phyloP scores from a whole-genome alignment of 2,888 invertebrate genomes.

The Clostera curtula region DNA sequence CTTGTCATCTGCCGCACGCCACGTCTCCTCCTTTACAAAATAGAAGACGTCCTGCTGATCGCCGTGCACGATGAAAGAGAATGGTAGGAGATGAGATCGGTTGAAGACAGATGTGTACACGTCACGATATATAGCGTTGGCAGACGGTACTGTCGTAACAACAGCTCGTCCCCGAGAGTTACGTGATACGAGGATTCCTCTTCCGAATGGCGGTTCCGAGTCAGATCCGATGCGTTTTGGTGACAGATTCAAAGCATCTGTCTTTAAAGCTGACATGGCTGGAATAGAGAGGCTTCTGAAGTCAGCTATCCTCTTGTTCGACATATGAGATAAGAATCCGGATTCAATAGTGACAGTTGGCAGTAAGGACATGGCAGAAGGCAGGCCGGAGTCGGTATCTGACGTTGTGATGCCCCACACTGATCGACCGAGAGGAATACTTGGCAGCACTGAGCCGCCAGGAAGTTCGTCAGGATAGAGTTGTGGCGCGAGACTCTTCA shows the following conservation, averaged over 20 bases:
- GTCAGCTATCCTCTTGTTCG: conserved; percentile 85
- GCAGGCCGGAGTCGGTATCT: conserved; percentile 69
- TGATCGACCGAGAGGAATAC: conserved; percentile 72
- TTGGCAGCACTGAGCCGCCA: conserved; percentile 79
- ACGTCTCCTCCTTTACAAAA: conserved; percentile 93
- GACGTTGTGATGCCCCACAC: conserved; percentile 73
- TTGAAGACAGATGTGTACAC: conserved; percentile 95
- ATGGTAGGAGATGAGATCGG: conserved; percentile 89
- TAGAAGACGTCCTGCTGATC: conserved; percentile 94
- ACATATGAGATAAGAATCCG: conserved; percentile 87
- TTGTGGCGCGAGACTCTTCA: conserved; percentile 90
- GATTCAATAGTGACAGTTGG: conserved; percentile 85
- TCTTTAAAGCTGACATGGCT: conserved; percentile 85
- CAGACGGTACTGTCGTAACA: conserved; percentile 90
- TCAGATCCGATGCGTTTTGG: conserved; percentile 86
- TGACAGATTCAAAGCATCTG: conserved; percentile 83
- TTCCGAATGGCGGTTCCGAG: conserved; percentile 92
- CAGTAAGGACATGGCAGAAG: conserved; percentile 77
- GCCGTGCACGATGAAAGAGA: conserved; percentile 90
- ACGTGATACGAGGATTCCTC: conserved; percentile 88
- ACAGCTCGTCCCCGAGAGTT: conserved; percentile 86
- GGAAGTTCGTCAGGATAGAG: conserved; percentile 83
- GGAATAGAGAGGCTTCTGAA: conserved; percentile 85
- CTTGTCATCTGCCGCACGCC: conserved; percentile 92
- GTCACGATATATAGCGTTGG: conserved; percentile 92